Conservation (phyloP, 1,140 invertebrate genomes). For the Elymnias hypermnestra region DNA sequence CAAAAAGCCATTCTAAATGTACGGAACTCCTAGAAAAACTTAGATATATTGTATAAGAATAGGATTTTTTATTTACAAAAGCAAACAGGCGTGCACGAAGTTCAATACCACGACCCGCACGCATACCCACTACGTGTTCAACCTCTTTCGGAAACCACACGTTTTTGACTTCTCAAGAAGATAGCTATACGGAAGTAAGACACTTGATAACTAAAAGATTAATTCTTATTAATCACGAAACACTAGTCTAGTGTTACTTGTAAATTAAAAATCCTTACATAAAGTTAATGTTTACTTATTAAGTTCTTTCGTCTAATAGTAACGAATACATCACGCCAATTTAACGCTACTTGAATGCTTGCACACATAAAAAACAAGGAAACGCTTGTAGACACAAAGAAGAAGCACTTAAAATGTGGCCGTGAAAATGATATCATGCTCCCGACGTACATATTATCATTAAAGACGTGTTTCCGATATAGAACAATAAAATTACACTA, state of each 20-base stretch:
- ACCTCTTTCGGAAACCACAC: constrained; percentile 1
- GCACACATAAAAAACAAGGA: constrained; percentile 40
- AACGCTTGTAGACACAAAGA: constrained; percentile 32
- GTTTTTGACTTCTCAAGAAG: constrained; percentile 7
- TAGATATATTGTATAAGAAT: too few relatives aligned
- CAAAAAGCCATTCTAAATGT: too few relatives aligned
- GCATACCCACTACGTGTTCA: constrained; percentile 9
- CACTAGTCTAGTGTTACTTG: background rate
- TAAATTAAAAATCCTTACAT: background rate
- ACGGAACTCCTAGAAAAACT: too few relatives aligned
- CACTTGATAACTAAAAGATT: background rate
- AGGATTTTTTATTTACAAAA: too few relatives aligned
- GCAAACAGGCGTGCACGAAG: constrained; percentile 21
- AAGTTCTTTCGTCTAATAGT: background rate
- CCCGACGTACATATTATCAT: constrained; percentile 27
- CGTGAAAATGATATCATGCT: constrained; percentile 37
- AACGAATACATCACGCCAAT: constrained; percentile 6
- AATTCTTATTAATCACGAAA: background rate
- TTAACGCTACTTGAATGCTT: constrained; percentile 13
- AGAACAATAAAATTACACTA: constrained; percentile 1
- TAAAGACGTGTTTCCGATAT: constrained; percentile 24
- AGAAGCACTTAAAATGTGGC: constrained; percentile 47
- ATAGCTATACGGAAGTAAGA: background rate
- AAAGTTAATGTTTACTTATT: background rate
- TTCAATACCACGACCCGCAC: constrained; percentile 57